Base-by-base conservation (phyloP, 2,888 invertebrate species). In the Watsonalla binaria region DNA sequence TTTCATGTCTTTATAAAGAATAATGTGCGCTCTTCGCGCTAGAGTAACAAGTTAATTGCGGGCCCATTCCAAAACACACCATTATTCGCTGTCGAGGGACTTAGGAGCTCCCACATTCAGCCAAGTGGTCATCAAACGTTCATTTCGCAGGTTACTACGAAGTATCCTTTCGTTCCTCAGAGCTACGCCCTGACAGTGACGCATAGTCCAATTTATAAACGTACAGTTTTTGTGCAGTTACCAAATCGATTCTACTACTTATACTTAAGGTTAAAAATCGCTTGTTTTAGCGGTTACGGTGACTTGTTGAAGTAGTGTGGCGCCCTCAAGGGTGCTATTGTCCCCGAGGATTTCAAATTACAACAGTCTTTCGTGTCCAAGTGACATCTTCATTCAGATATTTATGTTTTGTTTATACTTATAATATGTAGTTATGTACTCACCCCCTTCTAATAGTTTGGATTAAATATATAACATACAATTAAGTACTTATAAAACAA, bases 81-180 rank as follows among this genome's bases (percentile, higher is more conserved):
- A 74, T 78, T 73, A 79, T 71, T 72, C 58, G 49, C 49, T 49
- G 49, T 49, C 49, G 49, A 50, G 47, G 54, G 50, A 63, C 60
- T 74, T 60, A 49, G 45, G 51, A 63, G 62, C 66, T 65, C 62
- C 71, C 74, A 66, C 68, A 68, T 73, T 69, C 60, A 68, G 62
- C 65, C 67, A 70, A 80, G 75, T 76, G 80, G 81, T 79, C 84
- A 84, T 84, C 82, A 79, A 79, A 69, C 60, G 81, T 79, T 81
- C 80, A 84, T 86, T 85, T 88, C 80, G 78, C 82, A 83, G 81
- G 83, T 84, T 84, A 85, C 85, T 84, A 82, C 81, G 68, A 69
- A 67, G 73, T 73, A 76, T 76, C 78, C 75, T 75, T 82, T 78
- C 77, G 70, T 72, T 75, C 75, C 66, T 65, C 58, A 66, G 61